A percentile compares a stretch with the other conserved stretches of the same genome.
Evolutionary conservation across 2,113 vertebrate species (phyloP).

Genomic region (Pterocles gutturalis): DNA sequence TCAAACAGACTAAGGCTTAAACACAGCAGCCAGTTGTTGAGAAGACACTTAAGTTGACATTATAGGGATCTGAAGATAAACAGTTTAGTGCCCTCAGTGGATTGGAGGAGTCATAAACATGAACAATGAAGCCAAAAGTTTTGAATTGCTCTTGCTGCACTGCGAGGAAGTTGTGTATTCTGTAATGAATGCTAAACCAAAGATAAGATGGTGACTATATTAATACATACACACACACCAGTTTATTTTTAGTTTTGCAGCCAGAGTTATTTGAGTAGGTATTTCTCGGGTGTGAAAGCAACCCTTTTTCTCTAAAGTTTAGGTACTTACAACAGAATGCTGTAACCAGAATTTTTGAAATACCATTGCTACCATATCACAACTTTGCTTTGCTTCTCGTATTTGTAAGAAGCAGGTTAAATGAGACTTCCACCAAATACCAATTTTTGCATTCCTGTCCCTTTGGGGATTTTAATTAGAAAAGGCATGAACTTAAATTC

Average conservation of each 20-base stretch:
- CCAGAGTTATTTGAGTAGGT: not conserved
- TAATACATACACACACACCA: not conserved
- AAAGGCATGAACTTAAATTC: not conserved
- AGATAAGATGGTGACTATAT: not conserved
- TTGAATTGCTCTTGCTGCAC: not conserved
- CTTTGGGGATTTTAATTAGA: conserved; percentile 1
- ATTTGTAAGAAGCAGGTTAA: not conserved
- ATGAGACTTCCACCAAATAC: not conserved
- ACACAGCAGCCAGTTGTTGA: not conserved
- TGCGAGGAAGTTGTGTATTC: not conserved
- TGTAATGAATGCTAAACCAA: not conserved
- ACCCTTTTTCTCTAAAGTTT: not conserved
- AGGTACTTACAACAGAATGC: not conserved
- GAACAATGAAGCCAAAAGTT: not conserved
- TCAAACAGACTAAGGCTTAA: not conserved
- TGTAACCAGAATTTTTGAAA: not conserved
- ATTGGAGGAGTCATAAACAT: not conserved
- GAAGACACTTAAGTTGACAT: not conserved
- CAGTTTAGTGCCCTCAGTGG: not conserved
- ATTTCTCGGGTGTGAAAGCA: not conserved
- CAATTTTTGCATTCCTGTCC: not conserved
- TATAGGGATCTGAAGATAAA: not conserved
- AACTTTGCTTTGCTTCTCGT: not conserved
- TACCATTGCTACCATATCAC: not conserved
- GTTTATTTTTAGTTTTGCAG: not conserved